These are phyloP conservation scores for Bambusicola thoracicus DNA, from an alignment of 2,113 vertebrate species.

Conservation along the genomic window DNA sequence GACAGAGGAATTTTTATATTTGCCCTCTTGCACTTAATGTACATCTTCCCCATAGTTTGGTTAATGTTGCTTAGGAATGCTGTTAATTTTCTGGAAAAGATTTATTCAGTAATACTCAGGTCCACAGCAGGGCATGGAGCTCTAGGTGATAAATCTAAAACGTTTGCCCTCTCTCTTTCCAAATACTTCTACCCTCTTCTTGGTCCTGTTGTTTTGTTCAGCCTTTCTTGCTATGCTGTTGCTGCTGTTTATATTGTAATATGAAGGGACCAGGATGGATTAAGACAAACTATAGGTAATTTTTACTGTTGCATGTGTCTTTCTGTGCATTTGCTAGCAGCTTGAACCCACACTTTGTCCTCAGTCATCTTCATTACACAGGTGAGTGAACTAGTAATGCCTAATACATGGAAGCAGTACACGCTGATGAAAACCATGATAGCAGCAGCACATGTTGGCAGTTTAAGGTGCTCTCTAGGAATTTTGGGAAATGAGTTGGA, in stretches of 20 bases:
- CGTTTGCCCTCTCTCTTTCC: neutral
- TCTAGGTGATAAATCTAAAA: neutral
- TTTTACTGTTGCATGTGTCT: accelerated
- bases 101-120: neutral
- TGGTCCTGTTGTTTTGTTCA: neutral
- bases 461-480: neutral
- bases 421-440: neutral
- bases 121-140: neutral
- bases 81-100: neutral
- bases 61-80: neutral
- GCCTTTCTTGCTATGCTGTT: neutral
- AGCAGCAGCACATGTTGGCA: neutral
- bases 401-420: neutral
- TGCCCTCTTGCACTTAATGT: neutral
- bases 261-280: neutral
- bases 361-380: neutral
- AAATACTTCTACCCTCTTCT: neutral
- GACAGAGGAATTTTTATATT: neutral
- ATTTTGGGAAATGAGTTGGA: neutral
- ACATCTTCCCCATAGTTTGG: neutral
- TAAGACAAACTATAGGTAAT: neutral
- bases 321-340: neutral
- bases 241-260: neutral
- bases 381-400: neutral
- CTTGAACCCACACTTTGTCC: neutral